Evolutionary conservation across 2,797 vertebrate genomes (phyloP).

Genomic region (Loriculus beryllinus): DNA sequence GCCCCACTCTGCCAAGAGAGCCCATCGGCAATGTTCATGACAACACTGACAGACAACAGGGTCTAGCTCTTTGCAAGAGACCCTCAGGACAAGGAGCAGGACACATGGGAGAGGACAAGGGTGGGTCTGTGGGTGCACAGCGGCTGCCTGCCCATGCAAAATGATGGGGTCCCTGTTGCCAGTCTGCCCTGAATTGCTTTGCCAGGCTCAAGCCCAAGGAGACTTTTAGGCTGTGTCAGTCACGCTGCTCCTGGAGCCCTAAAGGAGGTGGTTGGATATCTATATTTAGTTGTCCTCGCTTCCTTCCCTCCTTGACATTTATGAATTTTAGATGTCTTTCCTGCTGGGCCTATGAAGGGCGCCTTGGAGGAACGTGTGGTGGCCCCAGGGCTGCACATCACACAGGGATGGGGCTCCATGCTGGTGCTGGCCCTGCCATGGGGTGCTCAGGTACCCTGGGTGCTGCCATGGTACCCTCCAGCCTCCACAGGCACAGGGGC

Average conservation of each 20-base stretch:
- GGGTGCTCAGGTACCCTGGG: accelerated
- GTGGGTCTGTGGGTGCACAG: neutral
- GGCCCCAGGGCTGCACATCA: accelerated
- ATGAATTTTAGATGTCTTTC: constrained; percentile 32
- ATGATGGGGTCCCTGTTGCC: accelerated
- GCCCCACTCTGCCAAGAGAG: neutral
- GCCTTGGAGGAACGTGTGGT: accelerated
- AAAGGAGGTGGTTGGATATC: neutral
- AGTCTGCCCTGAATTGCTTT: neutral
- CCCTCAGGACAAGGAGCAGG: neutral
- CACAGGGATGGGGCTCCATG: neutral
- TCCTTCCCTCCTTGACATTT: constrained; percentile 41
- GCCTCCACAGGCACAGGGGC: neutral
- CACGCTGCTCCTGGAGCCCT: neutral
- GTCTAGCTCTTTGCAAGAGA: neutral
- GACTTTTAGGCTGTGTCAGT: neutral
- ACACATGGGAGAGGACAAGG: neutral
- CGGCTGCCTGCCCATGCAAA: accelerated
- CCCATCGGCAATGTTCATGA: accelerated
- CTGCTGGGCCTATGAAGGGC: neutral
- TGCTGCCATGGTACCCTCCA: neutral
- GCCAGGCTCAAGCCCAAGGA: neutral
- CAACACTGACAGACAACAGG: accelerated
- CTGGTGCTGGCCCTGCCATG: neutral
- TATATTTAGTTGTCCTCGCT: constrained; percentile 27